phyloP scores from a whole-genome alignment of 2,113 vertebrate species.

The Caranx ignobilis region DNA sequence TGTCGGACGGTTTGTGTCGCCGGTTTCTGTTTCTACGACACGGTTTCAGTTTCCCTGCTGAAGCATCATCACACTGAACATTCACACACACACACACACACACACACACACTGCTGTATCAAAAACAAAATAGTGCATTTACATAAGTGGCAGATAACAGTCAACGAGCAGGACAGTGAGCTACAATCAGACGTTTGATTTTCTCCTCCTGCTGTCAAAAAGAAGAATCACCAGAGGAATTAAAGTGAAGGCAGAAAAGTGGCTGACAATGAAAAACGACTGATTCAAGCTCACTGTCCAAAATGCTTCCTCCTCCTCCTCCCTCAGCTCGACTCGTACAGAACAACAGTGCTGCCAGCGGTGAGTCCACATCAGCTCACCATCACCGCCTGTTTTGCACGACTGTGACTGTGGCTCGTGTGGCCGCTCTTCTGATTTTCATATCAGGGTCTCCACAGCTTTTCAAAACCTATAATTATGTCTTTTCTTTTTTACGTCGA shows the following conservation, averaged over 20 bases:
- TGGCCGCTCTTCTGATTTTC: background rate
- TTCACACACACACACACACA: conserved; percentile 25
- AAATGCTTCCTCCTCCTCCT: background rate
- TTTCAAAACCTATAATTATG: background rate
- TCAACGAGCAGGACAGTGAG: background rate
- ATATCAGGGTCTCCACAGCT: background rate
- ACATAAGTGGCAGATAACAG: conserved; percentile 22
- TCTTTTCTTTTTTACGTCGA: background rate
- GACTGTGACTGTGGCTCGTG: background rate
- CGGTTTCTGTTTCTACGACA: background rate
- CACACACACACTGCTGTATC: background rate
- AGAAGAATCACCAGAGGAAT: background rate
- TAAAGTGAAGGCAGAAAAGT: background rate
- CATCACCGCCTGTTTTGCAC: rapidly evolving
- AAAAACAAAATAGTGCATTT: conserved; percentile 56
- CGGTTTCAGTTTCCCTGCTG: conserved; percentile 6
- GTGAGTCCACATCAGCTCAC: background rate
- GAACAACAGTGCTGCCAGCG: conserved; percentile 27
- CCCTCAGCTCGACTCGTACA: background rate
- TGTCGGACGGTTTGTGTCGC: conserved; percentile 54
- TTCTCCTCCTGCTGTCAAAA: background rate
- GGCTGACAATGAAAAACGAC: background rate
- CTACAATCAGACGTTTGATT: background rate
- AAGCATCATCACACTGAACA: conserved; percentile 1
- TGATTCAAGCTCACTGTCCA: background rate